Conservation (phyloP, 2,888 invertebrate genomes). For the Teinopalpus imperialis region DNA sequence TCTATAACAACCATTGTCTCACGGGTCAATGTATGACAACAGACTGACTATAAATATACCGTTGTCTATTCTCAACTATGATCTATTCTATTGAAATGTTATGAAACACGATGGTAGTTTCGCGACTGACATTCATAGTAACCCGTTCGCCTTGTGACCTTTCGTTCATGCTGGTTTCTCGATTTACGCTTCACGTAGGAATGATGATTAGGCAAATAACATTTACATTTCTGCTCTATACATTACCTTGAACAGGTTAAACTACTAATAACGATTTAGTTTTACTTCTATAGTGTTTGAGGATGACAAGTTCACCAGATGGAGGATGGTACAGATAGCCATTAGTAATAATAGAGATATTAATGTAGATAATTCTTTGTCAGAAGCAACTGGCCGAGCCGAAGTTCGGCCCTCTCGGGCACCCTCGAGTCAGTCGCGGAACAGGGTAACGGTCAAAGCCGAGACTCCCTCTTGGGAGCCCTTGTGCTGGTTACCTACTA, state of each 20-base stretch:
- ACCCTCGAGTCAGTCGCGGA: no score
- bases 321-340: no score
- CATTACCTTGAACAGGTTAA: not conserved
- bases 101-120: constrained; percentile 17
- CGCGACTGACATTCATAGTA: constrained; percentile 19
- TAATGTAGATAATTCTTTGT: no score
- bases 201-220: constrained; percentile 10
- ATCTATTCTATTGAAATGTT: constrained; percentile 23
- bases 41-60: constrained; percentile 18
- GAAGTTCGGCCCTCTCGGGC: no score
- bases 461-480: no score
- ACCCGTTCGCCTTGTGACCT: constrained; percentile 21
- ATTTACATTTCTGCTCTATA: constrained; percentile 1
- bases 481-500: no score
- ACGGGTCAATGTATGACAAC: constrained; percentile 21
- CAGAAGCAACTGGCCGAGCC: no score
- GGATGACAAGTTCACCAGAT: no score
- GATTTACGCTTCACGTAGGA: not conserved
- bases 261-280: no score
- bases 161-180: constrained; percentile 3
- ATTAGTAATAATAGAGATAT: no score
- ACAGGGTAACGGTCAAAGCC: no score
- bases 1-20: constrained; percentile 24
- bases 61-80: constrained; percentile 23
- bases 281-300: no score